phyloP scores from a whole-genome alignment of 2,888 invertebrate species.

The Melitaea athalia region DNA sequence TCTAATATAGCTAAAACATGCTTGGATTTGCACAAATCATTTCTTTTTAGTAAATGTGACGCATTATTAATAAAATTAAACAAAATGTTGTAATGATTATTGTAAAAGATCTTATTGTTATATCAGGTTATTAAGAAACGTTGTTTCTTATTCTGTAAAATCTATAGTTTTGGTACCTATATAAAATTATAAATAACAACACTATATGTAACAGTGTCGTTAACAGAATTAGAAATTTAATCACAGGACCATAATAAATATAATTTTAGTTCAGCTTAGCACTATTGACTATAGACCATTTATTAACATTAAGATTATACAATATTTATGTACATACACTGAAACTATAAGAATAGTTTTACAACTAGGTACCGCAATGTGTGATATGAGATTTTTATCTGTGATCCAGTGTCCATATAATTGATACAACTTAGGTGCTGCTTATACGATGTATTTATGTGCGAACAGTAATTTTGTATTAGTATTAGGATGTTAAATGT shows the following conservation, averaged over 20 bases:
- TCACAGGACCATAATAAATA: too few relatives aligned
- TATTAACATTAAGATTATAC: not conserved
- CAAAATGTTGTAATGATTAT: too few relatives aligned
- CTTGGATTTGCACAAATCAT: not conserved
- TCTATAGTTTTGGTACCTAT: too few relatives aligned
- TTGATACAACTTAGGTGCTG: slow-evolving; percentile 42
- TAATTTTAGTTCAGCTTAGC: too few relatives aligned
- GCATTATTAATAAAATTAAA: too few relatives aligned
- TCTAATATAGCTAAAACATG: not conserved
- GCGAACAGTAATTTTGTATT: slow-evolving; percentile 50
- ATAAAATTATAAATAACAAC: too few relatives aligned
- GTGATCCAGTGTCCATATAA: slow-evolving; percentile 53
- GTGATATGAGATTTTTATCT: slow-evolving; percentile 57
- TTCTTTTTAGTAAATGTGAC: too few relatives aligned
- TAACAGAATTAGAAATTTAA: too few relatives aligned
- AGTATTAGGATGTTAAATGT: slow-evolving; percentile 48
- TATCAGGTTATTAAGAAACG: too few relatives aligned
- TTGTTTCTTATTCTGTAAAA: too few relatives aligned
- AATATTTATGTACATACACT: slow-evolving; percentile 10
- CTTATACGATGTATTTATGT: slow-evolving; percentile 42
- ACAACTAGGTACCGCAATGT: slow-evolving; percentile 30
- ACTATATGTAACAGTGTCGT: too few relatives aligned
- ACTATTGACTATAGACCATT: not conserved
- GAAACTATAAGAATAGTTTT: slow-evolving; percentile 7
- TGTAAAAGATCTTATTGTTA: too few relatives aligned